phyloP scores from a whole-genome alignment of 2,797 vertebrate genomes.

The Fringilla coelebs region DNA sequence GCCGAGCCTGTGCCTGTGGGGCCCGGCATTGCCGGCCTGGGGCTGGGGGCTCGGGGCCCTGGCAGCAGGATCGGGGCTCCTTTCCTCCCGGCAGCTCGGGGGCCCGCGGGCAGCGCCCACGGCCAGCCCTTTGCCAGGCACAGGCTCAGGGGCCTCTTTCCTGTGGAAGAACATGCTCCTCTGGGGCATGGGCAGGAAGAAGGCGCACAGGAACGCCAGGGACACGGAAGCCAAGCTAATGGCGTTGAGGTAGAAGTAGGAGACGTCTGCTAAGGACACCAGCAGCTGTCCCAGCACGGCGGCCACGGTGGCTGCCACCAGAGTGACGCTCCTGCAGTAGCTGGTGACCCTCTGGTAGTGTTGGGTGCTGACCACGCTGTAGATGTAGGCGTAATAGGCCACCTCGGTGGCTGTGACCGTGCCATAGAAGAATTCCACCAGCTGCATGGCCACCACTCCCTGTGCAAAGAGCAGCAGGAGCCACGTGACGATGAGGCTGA shows the following conservation, averaged over 20 bases:
- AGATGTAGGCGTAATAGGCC: slow-evolving; percentile 95
- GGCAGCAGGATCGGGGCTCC: neutral
- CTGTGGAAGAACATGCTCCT: slow-evolving; percentile 89
- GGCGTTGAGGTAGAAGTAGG: slow-evolving; percentile 77
- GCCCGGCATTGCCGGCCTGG: neutral
- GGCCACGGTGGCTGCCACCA: slow-evolving; percentile 73
- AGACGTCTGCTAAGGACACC: slow-evolving; percentile 71
- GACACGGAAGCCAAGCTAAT: slow-evolving; percentile 75
- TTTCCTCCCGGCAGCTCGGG: neutral
- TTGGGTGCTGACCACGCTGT: slow-evolving; percentile 77
- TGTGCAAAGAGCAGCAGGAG: slow-evolving; percentile 80
- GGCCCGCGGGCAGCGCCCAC: rapidly evolving
- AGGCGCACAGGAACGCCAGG: slow-evolving; percentile 72
- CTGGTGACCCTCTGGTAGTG: slow-evolving; percentile 82
- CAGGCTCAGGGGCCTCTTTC: neutral
- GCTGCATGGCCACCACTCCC: slow-evolving; percentile 82
- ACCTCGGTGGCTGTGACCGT: slow-evolving; percentile 87
- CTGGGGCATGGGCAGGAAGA: slow-evolving; percentile 86
- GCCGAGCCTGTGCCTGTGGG: neutral
- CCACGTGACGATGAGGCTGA: slow-evolving; percentile 74
- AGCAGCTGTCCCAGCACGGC: slow-evolving; percentile 79
- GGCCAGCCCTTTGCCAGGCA: rapidly evolving
- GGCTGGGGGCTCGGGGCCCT: neutral
- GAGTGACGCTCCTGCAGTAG: slow-evolving; percentile 73
- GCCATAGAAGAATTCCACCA: slow-evolving; percentile 82